These are phyloP conservation scores for Enteromius afrohamiltoni DNA, from an alignment of 2,797 vertebrate genomes.

Conservation along the genomic window DNA sequence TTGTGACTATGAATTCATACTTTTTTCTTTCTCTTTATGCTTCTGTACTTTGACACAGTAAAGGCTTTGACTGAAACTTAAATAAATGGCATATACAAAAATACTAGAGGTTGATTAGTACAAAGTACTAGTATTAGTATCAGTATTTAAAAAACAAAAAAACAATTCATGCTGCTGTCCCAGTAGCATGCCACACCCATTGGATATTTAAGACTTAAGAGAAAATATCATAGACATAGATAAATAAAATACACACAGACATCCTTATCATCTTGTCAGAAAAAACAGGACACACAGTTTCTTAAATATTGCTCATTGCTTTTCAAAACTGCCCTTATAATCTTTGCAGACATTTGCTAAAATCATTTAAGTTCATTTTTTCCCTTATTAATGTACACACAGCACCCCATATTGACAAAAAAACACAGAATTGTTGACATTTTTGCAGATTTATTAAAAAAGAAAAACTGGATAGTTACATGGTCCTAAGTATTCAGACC, in stretches of 20 bases:
- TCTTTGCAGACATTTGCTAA: too few species aligned
- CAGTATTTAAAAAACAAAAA: neutral
- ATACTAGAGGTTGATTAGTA: neutral
- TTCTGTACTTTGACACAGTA: neutral
- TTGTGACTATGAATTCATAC: neutral
- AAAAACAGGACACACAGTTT: neutral
- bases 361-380: too few species aligned
- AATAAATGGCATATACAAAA: neutral
- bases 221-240: neutral
- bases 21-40: neutral
- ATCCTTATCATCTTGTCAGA: neutral
- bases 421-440: too few species aligned
- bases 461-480: too few species aligned
- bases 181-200: neutral
- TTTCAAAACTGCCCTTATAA: neutral
- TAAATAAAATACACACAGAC: neutral
- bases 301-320: neutral
- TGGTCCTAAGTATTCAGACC: too few species aligned
- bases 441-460: too few species aligned
- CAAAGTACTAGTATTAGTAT: too few species aligned
- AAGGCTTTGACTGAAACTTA: neutral
- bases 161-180: neutral
- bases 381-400: too few species aligned
- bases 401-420: too few species aligned
- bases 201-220: neutral